Evolutionary conservation across 2,888 invertebrate genomes (phyloP).

Genomic region (Bellardia pandia): DNA sequence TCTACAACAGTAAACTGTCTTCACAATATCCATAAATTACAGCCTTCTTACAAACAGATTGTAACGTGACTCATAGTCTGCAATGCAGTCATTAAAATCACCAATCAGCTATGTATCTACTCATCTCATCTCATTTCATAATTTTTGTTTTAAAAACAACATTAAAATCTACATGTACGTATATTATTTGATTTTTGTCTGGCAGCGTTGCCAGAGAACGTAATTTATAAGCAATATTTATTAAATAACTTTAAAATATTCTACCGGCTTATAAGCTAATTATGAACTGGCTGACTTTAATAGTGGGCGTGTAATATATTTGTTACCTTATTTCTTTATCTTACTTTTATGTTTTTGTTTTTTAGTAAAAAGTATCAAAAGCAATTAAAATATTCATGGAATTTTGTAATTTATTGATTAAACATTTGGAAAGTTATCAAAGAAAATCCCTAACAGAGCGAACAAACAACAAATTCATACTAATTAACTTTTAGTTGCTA

Average conservation of each 20-base stretch:
- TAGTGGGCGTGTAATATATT: too few relatives aligned
- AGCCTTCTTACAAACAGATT: background rate
- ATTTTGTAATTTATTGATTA: constrained; percentile 57
- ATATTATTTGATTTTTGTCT: background rate
- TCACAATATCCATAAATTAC: background rate
- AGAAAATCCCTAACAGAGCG: background rate
- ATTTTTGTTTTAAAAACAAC: background rate
- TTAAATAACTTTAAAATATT: too few relatives aligned
- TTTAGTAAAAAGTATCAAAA: background rate
- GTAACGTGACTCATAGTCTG: constrained; percentile 47
- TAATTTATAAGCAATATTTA: too few relatives aligned
- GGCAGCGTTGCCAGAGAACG: too few relatives aligned
- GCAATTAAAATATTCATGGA: background rate
- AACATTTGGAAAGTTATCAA: constrained; percentile 46
- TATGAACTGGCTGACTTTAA: too few relatives aligned
- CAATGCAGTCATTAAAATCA: constrained; percentile 40
- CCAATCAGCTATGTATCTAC: background rate
- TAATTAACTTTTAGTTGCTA: constrained; percentile 2
- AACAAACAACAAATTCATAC: background rate
- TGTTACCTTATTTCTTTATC: too few relatives aligned
- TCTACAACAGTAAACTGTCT: background rate
- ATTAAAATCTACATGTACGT: background rate
- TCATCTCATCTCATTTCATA: constrained; percentile 10
- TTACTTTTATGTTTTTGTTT: background rate
- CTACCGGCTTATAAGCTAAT: too few relatives aligned